Conservation (phyloP, 2,797 vertebrate genomes). For the Chloroceryle inda region DNA sequence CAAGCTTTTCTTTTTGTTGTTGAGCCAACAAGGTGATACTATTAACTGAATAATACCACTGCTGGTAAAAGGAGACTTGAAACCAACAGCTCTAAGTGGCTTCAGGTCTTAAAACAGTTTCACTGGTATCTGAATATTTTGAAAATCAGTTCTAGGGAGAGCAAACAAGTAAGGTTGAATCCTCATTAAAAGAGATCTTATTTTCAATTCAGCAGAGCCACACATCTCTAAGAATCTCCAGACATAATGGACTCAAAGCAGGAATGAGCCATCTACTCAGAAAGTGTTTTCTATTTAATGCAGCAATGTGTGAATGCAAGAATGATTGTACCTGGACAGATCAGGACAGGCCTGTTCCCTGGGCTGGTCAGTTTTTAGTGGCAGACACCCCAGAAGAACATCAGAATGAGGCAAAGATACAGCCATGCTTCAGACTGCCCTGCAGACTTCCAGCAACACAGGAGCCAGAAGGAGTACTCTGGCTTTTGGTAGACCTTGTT, state of each 20-base stretch:
- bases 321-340: neutral
- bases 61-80: conserved; percentile 32
- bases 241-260: neutral
- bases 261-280: neutral
- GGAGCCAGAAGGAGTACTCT: neutral
- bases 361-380: neutral
- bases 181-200: neutral
- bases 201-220: neutral
- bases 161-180: neutral
- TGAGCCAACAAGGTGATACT: neutral
- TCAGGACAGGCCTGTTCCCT: neutral
- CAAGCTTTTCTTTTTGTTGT: neutral
- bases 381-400: conserved; percentile 5
- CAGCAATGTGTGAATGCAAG: neutral
- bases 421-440: neutral
- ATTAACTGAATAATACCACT: neutral
- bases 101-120: conserved; percentile 36
- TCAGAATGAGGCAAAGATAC: neutral
- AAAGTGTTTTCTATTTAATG: neutral
- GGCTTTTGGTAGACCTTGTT: neutral
- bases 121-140: neutral
- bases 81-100: neutral
- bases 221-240: neutral
- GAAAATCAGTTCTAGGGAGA: neutral
- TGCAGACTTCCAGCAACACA: neutral